Evolutionary conservation across 2,888 invertebrate species (phyloP).

Genomic region (Spatulosminthurus flaviceps): DNA sequence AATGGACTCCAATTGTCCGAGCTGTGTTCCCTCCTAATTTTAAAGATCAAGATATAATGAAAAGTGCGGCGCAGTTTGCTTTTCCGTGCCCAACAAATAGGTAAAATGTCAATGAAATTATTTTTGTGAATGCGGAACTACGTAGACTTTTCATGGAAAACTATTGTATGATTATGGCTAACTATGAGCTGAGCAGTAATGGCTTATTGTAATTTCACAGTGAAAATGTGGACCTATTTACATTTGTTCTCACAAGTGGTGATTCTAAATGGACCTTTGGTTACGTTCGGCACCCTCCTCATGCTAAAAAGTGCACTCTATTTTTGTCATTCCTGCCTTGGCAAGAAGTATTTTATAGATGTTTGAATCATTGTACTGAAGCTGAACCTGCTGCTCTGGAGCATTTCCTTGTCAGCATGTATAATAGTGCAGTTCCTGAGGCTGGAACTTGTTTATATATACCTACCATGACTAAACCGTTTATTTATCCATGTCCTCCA

Average conservation of each 20-base stretch:
- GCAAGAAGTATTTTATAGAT: constrained; percentile 95
- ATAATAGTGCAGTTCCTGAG: constrained; percentile 75
- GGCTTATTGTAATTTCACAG: constrained; percentile 69
- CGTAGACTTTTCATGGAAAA: no score
- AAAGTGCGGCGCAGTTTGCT: constrained; percentile 89
- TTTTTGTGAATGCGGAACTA: no score
- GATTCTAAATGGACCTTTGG: constrained; percentile 98
- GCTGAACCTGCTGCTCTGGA: constrained; percentile 70
- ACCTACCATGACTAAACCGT: constrained; percentile 68
- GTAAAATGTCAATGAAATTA: constrained; percentile 67
- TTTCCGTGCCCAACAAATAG: constrained; percentile 84
- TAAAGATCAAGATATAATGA: constrained; percentile 84
- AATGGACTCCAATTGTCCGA: constrained; percentile 41
- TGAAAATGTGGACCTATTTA: constrained; percentile 89
- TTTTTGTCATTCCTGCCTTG: constrained; percentile 91
- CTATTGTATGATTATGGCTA: no score
- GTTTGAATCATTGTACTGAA: constrained; percentile 76
- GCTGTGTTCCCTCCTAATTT: constrained; percentile 79
- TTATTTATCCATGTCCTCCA: constrained; percentile 80
- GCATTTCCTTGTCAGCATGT: constrained; percentile 75
- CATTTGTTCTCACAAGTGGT: constrained; percentile 93
- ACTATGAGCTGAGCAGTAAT: no score
- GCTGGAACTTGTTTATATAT: constrained; percentile 75
- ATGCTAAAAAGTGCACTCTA: constrained; percentile 84
- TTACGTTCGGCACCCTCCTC: constrained; percentile 94